Conservation (phyloP, 2,797 vertebrate genomes). For the Pterois miles region DNA sequence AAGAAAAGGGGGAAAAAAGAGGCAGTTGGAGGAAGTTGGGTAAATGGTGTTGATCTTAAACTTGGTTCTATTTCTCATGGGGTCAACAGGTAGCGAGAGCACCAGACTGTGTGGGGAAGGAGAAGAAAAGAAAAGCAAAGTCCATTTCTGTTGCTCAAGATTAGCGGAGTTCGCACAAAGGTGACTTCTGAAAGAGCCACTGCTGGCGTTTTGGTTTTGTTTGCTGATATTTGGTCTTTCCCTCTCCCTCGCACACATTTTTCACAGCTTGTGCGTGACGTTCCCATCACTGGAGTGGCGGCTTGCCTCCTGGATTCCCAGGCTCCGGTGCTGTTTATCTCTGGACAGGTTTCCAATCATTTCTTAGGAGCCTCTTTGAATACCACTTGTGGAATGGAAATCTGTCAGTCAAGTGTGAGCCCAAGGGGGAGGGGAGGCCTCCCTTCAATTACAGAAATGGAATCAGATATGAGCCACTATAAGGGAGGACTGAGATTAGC, state of each 20-base stretch:
- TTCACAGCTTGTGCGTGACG: slow-evolving; percentile 23
- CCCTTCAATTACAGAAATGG: slow-evolving; percentile 69
- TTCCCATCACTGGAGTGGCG: slow-evolving; percentile 21
- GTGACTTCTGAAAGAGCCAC: slow-evolving; percentile 26
- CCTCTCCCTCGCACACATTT: neutral
- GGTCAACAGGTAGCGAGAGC: slow-evolving; percentile 23
- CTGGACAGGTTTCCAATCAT: slow-evolving; percentile 58
- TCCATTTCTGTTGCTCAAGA: slow-evolving; percentile 33
- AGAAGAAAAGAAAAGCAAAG: slow-evolving; percentile 19
- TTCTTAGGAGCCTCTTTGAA: slow-evolving; percentile 51
- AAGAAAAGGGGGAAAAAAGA: slow-evolving; percentile 44
- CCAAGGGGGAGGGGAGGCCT: neutral
- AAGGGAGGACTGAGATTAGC: slow-evolving; percentile 56
- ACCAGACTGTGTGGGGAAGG: neutral
- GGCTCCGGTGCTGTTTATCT: slow-evolving; percentile 28
- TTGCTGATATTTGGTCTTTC: slow-evolving; percentile 18
- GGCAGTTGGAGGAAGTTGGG: neutral
- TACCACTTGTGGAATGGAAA: slow-evolving; percentile 67
- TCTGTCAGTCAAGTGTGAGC: slow-evolving; percentile 63
- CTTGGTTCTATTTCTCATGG: slow-evolving; percentile 45
- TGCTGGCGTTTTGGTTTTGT: slow-evolving; percentile 15
- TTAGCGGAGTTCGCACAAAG: slow-evolving; percentile 28
- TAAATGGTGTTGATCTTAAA: slow-evolving; percentile 34
- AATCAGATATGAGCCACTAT: slow-evolving; percentile 69
- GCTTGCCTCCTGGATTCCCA: slow-evolving; percentile 31